Evolutionary conservation across 1,140 invertebrate species (phyloP), one percentile per base, ranked within the genome.

Genomic region (Chionoecetes opilio): DNA sequence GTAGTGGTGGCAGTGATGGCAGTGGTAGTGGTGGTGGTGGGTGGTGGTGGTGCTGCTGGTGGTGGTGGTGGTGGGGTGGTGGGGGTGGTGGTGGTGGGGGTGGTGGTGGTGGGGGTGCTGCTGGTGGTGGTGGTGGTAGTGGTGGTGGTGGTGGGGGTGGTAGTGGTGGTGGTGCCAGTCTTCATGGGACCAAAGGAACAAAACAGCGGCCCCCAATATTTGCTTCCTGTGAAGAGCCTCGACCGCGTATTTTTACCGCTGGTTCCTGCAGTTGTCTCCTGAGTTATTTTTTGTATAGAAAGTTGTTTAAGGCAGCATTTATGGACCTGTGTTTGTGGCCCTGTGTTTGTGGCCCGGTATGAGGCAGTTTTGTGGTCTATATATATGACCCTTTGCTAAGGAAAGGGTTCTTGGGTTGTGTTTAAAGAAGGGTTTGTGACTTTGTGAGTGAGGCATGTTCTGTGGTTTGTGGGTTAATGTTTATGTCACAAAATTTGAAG

Each of bases 141-240:
- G 21, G 53, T 26, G 21, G 9, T 9, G 53, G 63, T n/a, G 63
- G 6, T n/a, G 63, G 63, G 6, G 21, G 63, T n/a, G 63, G 63
- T n/a, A 26, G 63, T n/a, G 21, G 63, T n/a, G 63, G 63, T n/a
- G 63, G 63, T n/a, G 63, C 21, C 21, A n/a, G 63, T 26, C 26
- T 75, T 75, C 63, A 75, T 75, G 63, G n/a, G 63, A 75, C 21
- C 63, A 75, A 75, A 75, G 63, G 63, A 75, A 75, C 9, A 75
- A 75, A 75, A 75, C 63, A 75, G 21, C 63, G n/a, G 63, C 26
- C 8, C n/a, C 63, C 63, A 75, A 75, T 75, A 75, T 75, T 75
- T 75, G 63, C 63, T 75, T 75, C 63, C 63, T 75, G 21, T 75
- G 63, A 26, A 26, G 63, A 75, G 63, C 11, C 63, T 75, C 63